Conservation (phyloP, 1,140 invertebrate genomes). For the Drosophila arizonae region DNA sequence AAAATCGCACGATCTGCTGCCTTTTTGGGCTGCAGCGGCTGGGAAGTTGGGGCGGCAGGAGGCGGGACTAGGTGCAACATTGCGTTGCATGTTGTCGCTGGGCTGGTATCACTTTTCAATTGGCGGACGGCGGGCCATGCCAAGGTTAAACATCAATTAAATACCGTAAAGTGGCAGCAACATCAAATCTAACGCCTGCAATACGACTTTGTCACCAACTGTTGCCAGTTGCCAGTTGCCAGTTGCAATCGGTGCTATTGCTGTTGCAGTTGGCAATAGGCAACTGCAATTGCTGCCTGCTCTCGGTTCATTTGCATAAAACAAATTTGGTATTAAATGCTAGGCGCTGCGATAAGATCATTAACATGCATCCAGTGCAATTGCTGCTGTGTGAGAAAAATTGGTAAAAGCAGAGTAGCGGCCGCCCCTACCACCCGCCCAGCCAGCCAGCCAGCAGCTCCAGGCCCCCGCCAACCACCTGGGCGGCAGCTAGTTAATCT, state of each 20-base stretch:
- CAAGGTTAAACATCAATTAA: constrained; percentile 81
- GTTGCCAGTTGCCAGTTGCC: constrained; percentile 48
- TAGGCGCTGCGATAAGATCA: constrained; percentile 72
- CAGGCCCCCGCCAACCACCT: background rate
- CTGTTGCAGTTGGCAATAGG: constrained; percentile 25
- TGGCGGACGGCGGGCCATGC: constrained; percentile 32
- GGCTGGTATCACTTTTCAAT: constrained; percentile 53
- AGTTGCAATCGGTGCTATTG: constrained; percentile 21
- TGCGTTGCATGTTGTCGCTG: constrained; percentile 40
- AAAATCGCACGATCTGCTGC: constrained; percentile 56
- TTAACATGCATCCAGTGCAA: constrained; percentile 51
- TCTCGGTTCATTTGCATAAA: constrained; percentile 77
- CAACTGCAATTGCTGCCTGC: constrained; percentile 49
- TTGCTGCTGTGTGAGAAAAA: constrained; percentile 57
- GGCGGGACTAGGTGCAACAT: constrained; percentile 19
- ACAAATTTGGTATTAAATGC: constrained; percentile 82
- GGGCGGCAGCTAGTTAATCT: constrained; percentile 34
- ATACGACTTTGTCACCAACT: constrained; percentile 46
- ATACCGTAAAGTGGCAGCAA: constrained; percentile 62
- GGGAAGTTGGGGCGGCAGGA: background rate
- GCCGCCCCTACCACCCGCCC: background rate
- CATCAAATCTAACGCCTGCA: constrained; percentile 68
- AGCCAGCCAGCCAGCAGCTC: background rate
- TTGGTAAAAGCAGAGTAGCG: constrained; percentile 53
- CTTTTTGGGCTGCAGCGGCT: constrained; percentile 8